Evolutionary conservation across 2,113 vertebrate genomes (phyloP).

Genomic region (Boulengeromyrus knoepffleri): DNA sequence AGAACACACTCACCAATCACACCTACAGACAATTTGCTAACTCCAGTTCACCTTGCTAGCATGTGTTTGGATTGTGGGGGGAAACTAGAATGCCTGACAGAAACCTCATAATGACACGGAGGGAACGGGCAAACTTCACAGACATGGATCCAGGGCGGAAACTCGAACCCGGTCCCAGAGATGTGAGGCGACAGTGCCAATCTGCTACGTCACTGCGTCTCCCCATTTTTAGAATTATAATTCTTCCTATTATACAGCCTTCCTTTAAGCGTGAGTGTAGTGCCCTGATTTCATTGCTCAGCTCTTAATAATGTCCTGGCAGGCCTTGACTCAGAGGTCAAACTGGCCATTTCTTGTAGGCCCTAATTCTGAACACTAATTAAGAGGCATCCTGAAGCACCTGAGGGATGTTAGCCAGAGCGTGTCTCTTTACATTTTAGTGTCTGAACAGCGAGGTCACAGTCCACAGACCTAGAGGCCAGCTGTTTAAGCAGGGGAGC

Average conservation of each 20-base stretch:
- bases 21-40: not conserved
- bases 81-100: not conserved
- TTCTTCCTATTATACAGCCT: constrained; percentile 15
- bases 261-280: constrained; percentile 8
- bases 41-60: not conserved
- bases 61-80: not conserved
- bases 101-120: not conserved
- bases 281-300: constrained; percentile 35
- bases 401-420: constrained; percentile 9
- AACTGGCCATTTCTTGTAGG: constrained; percentile 41
- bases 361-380: constrained; percentile 47
- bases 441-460: not conserved
- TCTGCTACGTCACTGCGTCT: not conserved
- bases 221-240: not conserved
- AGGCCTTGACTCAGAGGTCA: constrained; percentile 31
- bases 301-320: constrained; percentile 58
- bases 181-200: not conserved
- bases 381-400: constrained; percentile 34
- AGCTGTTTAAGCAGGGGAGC: not conserved
- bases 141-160: not conserved
- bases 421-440: constrained; percentile 15
- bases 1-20: not conserved
- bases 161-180: not conserved
- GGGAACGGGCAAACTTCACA: not conserved
- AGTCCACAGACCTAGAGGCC: not conserved